Base-by-base conservation (phyloP, 2,113 vertebrate species). In the Dermatemys mawii region DNA sequence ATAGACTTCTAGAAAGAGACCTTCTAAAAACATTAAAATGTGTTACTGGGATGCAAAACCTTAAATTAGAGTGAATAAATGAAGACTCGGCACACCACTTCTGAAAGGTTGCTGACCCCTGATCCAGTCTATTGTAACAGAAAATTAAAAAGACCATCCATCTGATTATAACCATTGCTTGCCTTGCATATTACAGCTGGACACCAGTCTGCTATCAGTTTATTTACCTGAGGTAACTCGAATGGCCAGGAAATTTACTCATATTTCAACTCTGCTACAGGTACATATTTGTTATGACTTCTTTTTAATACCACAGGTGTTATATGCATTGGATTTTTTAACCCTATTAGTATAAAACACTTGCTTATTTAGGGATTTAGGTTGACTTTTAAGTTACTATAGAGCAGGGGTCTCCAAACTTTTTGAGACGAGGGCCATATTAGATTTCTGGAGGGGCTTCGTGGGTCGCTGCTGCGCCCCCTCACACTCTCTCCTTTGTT, bases 231-330 rank as follows among this genome's bases (percentile, higher is more conserved):
- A 99, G 96, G 98, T 99, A 60, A 99, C 99, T 86, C 98, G 99
- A 92, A 99, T 99, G 99, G 99, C 99, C 17, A 98, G 99, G 84
- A 99, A 99, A 95, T 99, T 99, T 97, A 99, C 99, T 86, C 99
- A 99, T 94, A 99, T 99, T 98, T 99, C 99, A 86, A 99, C 99
- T 44, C 98, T 99, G 50, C 97, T 99, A 90, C 99, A 99, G 98
- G 99, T 99, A 98, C 55, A 55, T 54, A 89, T 83, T 83, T 87
- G 81, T 87, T 89, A 83, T 4, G 3, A 11, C 29, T 38, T 63
- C 4, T 63, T 96, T 95, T 70, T 63, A 46, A 53, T 81, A 48
- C 27, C 21, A 1, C 32, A 16, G 7, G 80, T 94, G 16, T 54
- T 81, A 53, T 22, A 63, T 29, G 19, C 46, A 91, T 91, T 2